Evolutionary conservation across 1,140 invertebrate species (phyloP), one percentile per base, ranked within the genome.

Genomic region (Lordiphosa mommai): DNA sequence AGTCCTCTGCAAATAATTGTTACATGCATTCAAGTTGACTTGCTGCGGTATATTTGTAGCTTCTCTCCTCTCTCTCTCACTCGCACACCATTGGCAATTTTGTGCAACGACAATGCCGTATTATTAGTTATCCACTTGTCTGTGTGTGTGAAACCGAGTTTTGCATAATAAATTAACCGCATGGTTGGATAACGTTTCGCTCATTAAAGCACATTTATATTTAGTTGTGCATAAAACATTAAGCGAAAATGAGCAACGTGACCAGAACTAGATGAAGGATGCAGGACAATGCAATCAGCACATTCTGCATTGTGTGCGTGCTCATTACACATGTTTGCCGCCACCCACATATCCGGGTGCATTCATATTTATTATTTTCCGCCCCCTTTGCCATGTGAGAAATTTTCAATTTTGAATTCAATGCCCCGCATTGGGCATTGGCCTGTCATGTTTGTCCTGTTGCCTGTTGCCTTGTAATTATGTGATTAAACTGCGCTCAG

Each of bases 181-280:
- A 64, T 68, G 71, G 43, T 55, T 80, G 71, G 67, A 41, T 57
- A 49, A 61, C 41, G 50, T 51, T 46, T 64, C 47, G 65, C 76
- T 84, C 76, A 80, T 80, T 80, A 80, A 84, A 76, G 67, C 76
- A 61, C 76, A 80, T 80, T 80, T 80, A 77, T 84, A 80, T 82
- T 80, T 80, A 80, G 77, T 67, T 80, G 76, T 71, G 77, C 76
- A 80, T 76, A 71, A 80, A 80, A 76, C 76, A 80, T 80, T 71
- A 76, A 84, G 71, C 66, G 77, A 76, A 68, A 84, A 84, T 82
- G 77, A 76, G 71, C 66, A 68, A 80, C 76, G 65, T 74, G 74
- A 70, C 76, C 71, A 51, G 56, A 40, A 57, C 61, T 14, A 30
- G 13, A 33, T 32, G 29, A n/a, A 20, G 5, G 20, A 8, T 43